A percentile compares a stretch with the other conserved stretches of the same genome.
phyloP scores from a whole-genome alignment of 1,140 invertebrate species.

The Drosophila guanche region DNA sequence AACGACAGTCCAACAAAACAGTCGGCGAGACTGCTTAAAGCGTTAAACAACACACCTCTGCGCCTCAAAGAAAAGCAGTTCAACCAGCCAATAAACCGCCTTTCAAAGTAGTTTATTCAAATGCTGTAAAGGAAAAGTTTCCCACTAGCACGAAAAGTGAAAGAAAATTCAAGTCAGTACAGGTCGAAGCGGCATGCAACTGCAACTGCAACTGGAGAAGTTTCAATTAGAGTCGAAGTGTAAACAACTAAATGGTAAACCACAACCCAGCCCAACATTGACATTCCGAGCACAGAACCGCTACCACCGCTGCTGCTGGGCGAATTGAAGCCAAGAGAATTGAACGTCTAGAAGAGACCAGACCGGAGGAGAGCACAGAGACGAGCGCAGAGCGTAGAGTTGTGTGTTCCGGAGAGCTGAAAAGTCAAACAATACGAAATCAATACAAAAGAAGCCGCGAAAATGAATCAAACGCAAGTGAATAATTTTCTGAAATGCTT shows the following conservation, averaged over 20 bases:
- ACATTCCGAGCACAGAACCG: constrained; percentile 34
- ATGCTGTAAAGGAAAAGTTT: constrained; percentile 36
- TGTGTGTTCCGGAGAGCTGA: constrained; percentile 33
- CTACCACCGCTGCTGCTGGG: constrained; percentile 32
- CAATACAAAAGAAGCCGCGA: constrained; percentile 40
- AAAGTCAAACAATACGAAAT: constrained; percentile 36
- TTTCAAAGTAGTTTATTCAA: constrained; percentile 14
- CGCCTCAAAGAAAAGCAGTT: background rate
- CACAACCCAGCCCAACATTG: constrained; percentile 28
- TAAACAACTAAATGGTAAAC: constrained; percentile 23
- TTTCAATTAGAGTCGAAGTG: constrained; percentile 1
- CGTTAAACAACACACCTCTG: constrained; percentile 28
- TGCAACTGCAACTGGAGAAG: constrained; percentile 16
- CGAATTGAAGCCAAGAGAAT: constrained; percentile 35
- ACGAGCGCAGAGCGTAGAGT: constrained; percentile 13
- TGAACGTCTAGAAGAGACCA: background rate
- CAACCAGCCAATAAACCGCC: constrained; percentile 18
- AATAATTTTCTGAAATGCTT: constrained; percentile 79
- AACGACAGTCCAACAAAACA: constrained; percentile 31
- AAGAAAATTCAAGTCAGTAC: constrained; percentile 26
- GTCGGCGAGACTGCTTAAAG: constrained; percentile 65
- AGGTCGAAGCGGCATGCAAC: constrained; percentile 30
- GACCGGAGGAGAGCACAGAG: background rate
- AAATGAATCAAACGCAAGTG: constrained; percentile 78
- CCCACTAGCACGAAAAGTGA: constrained; percentile 18